phyloP scores from a whole-genome alignment of 2,888 invertebrate genomes.

The Cryptus viduatorius region DNA sequence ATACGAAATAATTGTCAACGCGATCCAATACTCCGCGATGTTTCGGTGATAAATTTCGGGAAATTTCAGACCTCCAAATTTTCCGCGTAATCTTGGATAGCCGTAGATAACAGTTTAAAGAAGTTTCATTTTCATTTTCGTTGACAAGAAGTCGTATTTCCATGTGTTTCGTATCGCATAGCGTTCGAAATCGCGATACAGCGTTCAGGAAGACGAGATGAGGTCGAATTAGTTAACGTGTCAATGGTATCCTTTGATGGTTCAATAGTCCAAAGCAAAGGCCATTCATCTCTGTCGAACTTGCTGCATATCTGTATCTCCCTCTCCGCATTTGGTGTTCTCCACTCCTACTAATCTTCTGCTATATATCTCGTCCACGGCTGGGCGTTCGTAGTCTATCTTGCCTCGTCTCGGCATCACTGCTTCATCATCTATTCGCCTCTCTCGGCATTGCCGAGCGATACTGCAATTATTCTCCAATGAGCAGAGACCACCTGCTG shows the following conservation, averaged over 20 bases:
- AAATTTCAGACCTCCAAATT: no score
- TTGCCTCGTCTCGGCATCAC: not conserved
- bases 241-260: constrained; percentile 22
- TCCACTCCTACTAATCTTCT: not conserved
- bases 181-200: not conserved
- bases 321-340: not conserved
- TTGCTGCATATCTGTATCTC: not conserved
- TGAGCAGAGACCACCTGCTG: constrained; percentile 45
- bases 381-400: not conserved
- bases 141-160: no score
- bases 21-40: not conserved
- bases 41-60: not conserved
- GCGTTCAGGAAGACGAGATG: not conserved
- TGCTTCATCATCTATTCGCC: not conserved
- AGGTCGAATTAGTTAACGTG: constrained; percentile 2
- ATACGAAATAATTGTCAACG: not conserved
- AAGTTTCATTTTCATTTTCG: no score
- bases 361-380: not conserved
- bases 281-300: not conserved
- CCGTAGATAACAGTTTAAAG: no score
- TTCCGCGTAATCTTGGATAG: no score
- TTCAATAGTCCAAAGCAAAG: constrained; percentile 7
- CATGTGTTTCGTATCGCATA: no score
- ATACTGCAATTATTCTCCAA: constrained; percentile 64
- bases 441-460: constrained; percentile 12